Evolutionary conservation across 2,888 invertebrate genomes (phyloP).

Genomic region (Drosophila algonquin): DNA sequence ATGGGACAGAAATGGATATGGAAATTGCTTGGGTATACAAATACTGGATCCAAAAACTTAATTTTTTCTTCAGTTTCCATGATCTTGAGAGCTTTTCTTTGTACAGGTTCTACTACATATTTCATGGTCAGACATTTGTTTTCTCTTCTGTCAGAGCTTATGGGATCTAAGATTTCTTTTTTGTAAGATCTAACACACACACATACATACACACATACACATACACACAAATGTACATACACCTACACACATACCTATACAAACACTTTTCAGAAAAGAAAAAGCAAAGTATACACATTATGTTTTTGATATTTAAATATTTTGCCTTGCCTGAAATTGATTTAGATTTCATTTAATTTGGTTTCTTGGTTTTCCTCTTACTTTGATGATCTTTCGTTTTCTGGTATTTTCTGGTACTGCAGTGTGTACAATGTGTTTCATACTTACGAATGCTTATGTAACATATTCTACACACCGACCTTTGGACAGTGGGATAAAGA

Average conservation of each 20-base stretch:
- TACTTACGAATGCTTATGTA: background rate
- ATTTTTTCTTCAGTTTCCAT: background rate
- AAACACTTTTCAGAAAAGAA: constrained; percentile 3
- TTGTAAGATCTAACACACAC: background rate
- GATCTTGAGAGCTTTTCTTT: background rate
- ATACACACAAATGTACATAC: constrained; percentile 16
- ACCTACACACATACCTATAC: background rate
- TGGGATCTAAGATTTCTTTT: background rate
- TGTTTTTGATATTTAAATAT: constrained; percentile 13
- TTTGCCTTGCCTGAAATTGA: constrained; percentile 15
- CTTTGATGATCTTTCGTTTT: constrained; percentile 9
- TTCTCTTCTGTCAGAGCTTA: background rate
- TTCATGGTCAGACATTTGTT: background rate
- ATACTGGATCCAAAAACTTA: no score
- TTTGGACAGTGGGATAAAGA: background rate
- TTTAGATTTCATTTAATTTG: constrained; percentile 22
- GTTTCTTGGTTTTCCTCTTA: constrained; percentile 7
- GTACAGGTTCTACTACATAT: background rate
- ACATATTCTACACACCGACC: background rate
- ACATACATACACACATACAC: constrained; percentile 6
- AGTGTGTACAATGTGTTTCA: background rate
- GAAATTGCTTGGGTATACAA: background rate
- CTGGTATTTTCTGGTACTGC: constrained; percentile 21
- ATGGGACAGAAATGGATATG: background rate
- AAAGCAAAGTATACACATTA: background rate